phyloP scores from a whole-genome alignment of 2,888 invertebrate species.

The Aphidius colemani region DNA sequence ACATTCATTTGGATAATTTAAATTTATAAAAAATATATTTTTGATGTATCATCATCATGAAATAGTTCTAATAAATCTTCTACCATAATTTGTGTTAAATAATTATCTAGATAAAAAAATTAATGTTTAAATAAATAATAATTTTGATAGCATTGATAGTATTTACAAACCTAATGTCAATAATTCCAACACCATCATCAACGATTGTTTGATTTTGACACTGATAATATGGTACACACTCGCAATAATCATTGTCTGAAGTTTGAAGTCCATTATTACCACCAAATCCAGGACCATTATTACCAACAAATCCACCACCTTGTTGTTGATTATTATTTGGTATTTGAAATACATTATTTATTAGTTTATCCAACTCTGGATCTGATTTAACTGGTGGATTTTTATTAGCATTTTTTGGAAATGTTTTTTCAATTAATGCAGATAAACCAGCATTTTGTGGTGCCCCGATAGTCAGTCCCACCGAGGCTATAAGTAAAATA shows the following conservation, averaged over 20 bases:
- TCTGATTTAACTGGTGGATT: slow-evolving; percentile 7
- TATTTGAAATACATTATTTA: slow-evolving; percentile 19
- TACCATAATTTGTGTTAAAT: too few species aligned
- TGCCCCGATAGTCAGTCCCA: not conserved
- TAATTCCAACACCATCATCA: slow-evolving; percentile 72
- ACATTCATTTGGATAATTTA: too few species aligned
- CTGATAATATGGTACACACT: slow-evolving; percentile 78
- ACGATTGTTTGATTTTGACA: slow-evolving; percentile 72
- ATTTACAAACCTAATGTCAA: slow-evolving; percentile 71
- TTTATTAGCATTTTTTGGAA: slow-evolving; percentile 2
- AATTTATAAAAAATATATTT: too few species aligned
- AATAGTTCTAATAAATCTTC: too few species aligned
- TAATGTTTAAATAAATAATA: slow-evolving; percentile 1
- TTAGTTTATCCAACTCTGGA: slow-evolving; percentile 17
- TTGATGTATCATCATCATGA: too few species aligned
- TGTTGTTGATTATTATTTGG: slow-evolving; percentile 9
- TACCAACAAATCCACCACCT: slow-evolving; percentile 23
- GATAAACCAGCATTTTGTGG: slow-evolving; percentile 13
- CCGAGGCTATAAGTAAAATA: not conserved
- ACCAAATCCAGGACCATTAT: slow-evolving; percentile 16
- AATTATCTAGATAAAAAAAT: not conserved
- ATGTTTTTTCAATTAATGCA: slow-evolving; percentile 6
- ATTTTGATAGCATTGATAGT: not conserved
- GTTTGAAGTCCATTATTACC: too few species aligned
- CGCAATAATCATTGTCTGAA: slow-evolving; percentile 59